Base-by-base conservation (phyloP, 2,113 vertebrate species). In the Sylvietta virens region DNA sequence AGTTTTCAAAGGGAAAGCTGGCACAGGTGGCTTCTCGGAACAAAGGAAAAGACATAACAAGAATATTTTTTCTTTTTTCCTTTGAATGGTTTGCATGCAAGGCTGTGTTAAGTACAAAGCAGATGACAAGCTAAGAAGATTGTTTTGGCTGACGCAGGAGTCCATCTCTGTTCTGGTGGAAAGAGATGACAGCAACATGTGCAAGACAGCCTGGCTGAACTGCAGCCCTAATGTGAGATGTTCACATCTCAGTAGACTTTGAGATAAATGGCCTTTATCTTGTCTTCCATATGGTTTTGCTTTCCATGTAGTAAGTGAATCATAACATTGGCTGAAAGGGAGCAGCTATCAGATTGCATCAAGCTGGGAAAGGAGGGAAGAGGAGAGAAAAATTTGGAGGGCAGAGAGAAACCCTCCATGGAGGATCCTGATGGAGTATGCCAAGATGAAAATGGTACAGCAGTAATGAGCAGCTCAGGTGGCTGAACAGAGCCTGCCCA, bases 251-350 rank as follows among this genome's bases (percentile, higher is more conserved):
- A 70, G 64, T 67, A 88, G 42, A 40, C 82, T 86, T 86, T 5
- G 35, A 95, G 92, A 92, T 67, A 90, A 96, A 88, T 71, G 79
- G 60, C 44, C 48, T 92, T 86, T 94, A 48, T 74, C 85, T 84
- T 60, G 61, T 72, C 77, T 79, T 81, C 83, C 95, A 95, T 95
- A 91, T 93, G 91, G 72, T 86, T 93, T 96, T 78, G 60, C 64
- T 96, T 94, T 93, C 47, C 54, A n/a, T 78, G 35, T 28, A 62
- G 42, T 15, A 47, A 90, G 60, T n/a, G 57, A 81, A 90, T 85
- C 44, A 31, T 71, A 86, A 71, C 33, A 58, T 2, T 23, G 62
- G 33, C 85, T 91, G 71, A 91, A 88, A 62, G 50, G 85, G 45
- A 88, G 74, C 57, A 90, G 56, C 56, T 39, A 30, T 69, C 60